Percentiles rank a stretch among this genome's conserved stretches.
Evolutionary conservation across 1,140 invertebrate species (phyloP).

Genomic region (Trachymyrmex septentrionalis): DNA sequence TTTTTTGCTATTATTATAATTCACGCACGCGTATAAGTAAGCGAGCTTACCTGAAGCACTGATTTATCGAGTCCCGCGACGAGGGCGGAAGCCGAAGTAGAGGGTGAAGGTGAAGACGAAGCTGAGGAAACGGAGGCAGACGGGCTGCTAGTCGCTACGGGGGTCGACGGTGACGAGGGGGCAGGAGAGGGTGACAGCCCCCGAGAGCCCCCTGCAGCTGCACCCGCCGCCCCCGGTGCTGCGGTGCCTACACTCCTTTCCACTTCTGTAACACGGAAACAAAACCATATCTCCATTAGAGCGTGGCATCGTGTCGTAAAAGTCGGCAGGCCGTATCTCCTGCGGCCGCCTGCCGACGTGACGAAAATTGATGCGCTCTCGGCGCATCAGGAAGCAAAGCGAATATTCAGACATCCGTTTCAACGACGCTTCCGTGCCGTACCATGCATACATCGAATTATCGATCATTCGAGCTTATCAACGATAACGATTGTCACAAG

Average conservation of each 20-base stretch:
- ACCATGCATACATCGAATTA: conserved; percentile 21
- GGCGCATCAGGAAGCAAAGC: conserved; percentile 25
- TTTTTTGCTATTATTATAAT: conserved; percentile 6
- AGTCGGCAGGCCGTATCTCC: conserved; percentile 61
- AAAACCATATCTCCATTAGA: conserved; percentile 57
- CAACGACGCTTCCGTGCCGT: neutral
- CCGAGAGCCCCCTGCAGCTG: conserved; percentile 78
- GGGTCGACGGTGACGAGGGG: conserved; percentile 79
- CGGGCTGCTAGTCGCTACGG: conserved; percentile 71
- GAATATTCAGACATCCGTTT: conserved; percentile 45
- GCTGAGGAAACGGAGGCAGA: conserved; percentile 71
- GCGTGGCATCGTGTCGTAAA: conserved; percentile 34
- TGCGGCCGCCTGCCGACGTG: conserved; percentile 40
- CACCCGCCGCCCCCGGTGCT: conserved; percentile 77
- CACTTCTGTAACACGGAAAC: conserved; percentile 80
- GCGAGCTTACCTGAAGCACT: conserved; percentile 87
- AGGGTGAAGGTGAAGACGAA: conserved; percentile 72
- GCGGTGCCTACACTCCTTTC: conserved; percentile 78
- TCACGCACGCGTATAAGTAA: conserved; percentile 47
- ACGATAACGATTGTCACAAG: conserved; percentile 23
- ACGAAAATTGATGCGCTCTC: conserved; percentile 57
- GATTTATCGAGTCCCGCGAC: conserved; percentile 89
- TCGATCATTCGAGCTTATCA: conserved; percentile 26
- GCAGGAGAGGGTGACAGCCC: conserved; percentile 77
- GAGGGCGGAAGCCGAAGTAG: conserved; percentile 83